A percentile compares a stretch with the other conserved stretches of the same genome.
These are phyloP conservation scores for Burhinus bistriatus DNA, from an alignment of 2,113 vertebrate genomes.

Conservation along the genomic window DNA sequence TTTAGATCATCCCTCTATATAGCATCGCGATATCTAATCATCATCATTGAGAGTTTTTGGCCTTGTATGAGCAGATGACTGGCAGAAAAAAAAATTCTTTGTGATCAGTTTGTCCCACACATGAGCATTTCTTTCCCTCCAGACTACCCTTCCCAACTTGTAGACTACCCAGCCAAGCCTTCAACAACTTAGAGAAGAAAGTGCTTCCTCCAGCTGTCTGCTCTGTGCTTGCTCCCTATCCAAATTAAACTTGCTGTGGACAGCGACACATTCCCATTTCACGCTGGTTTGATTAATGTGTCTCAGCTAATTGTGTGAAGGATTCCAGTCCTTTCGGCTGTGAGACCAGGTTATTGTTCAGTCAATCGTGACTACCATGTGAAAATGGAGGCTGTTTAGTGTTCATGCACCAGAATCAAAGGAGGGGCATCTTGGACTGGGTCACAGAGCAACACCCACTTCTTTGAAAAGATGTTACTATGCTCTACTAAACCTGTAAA, in stretches of 20 bases:
- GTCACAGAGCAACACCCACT: conserved; percentile 78
- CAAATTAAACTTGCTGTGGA: conserved; percentile 51
- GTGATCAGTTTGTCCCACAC: background rate
- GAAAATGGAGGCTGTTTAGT: conserved; percentile 72
- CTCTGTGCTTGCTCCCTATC: conserved; percentile 20
- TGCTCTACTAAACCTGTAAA: conserved; percentile 81
- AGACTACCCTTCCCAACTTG: background rate
- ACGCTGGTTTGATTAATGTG: conserved; percentile 79
- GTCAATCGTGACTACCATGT: conserved; percentile 72
- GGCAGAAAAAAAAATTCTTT: background rate
- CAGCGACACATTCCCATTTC: conserved; percentile 64
- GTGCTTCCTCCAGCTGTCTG: conserved; percentile 46
- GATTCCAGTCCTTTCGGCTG: conserved; percentile 72
- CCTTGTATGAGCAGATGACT: background rate
- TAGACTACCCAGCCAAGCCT: background rate
- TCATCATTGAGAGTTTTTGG: background rate
- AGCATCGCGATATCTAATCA: background rate
- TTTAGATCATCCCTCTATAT: background rate
- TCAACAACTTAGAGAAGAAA: background rate
- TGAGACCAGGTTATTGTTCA: conserved; percentile 78
- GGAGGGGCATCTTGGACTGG: conserved; percentile 70
- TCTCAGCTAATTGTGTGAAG: conserved; percentile 79
- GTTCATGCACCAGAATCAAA: conserved; percentile 73
- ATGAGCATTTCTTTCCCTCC: background rate
- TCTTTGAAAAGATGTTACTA: conserved; percentile 81